Evolutionary conservation across 2,113 vertebrate genomes (phyloP), one percentile per base, ranked within the genome.

Genomic region (Passer domesticus): DNA sequence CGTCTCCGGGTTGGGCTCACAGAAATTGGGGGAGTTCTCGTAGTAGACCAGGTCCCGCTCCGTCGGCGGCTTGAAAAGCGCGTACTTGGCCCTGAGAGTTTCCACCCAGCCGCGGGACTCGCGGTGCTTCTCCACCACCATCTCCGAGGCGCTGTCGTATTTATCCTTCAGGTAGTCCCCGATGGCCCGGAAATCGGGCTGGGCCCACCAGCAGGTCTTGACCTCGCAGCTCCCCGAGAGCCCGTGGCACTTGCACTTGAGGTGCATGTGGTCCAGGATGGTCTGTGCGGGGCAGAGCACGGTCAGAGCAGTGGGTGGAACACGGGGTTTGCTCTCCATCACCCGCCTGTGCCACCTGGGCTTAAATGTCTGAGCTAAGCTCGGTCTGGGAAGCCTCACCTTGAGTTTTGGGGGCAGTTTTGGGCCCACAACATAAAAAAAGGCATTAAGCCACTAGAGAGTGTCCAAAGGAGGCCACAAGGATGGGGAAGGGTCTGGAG

Each of bases 151-250:
- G 31, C 99, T 99, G 99, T 99, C 99, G 1, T 99, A 99, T 91
- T 99, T 99, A 93, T 99, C 99, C 96, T 99, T 99, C 96, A 99
- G 98, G 98, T 99, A 99, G 97, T 99, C 99, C 2, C 99, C 99
- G 17, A 99, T 98, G 53, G 98, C 98, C 7, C 99, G 98, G 97
- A 99, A 99, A 90, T 99, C 99, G 0, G 99, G 99, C 97, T 99
- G 99, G 2, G 99, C 99, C 99, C 99, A 99, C 99, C 99, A 99
- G 94, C 99, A 99, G 1, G 99, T 99, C 98, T 99, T 99, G 58
- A 99, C 99, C 96, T 99, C 99, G 1, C 99, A 99, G 98, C 99
- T 99, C 33, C 99, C 99, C 0, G 99, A 99, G 89, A 99, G 98
- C 44, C 99, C 99, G 10, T 99, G 99, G 74, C 99, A 99, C 81